Base-by-base conservation (phyloP, 2,888 invertebrate species). In the Brachyptera putata region DNA sequence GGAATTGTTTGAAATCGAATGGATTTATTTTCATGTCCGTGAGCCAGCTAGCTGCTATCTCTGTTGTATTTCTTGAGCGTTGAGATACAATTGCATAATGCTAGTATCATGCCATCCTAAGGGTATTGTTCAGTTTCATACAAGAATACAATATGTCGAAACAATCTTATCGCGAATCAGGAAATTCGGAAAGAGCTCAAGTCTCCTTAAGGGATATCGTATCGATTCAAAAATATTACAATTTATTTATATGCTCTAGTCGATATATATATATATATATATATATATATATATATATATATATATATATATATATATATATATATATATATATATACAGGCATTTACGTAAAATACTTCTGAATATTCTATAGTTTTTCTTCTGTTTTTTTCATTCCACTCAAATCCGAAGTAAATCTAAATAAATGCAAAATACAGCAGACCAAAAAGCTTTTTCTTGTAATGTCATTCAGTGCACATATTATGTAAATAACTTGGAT, bases 1-100 rank as follows among this genome's bases (percentile, higher is more conserved):
- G 53, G 53, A 59, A 59, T 59, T 59, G 59, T 59, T 59, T 55
- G 37, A 55, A 59, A 43, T 48, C 59, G 59, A 53, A 59, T 59
- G 41, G 53, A 59, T 59, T 53, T 59, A 55, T 58, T 50, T 49
- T 36, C 37, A 49, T 48, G 30, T 49, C 37, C 37, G 41, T 41
- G 16, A 41, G 41, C 49, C n/a, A 16, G 26, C n/a, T 26, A 25
- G 26, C 49, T 26, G 49, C 14, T 46, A 48, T 36, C 53, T n/a
- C 22, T 53, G 34, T 21, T 53, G 36, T 53, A 21, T 13, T 5
- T 14, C 30, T 53, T 43, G 43, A 11, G 43, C 11, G 43, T n/a
- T n/a, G n/a, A n/a, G n/a, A n/a, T n/a, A n/a, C n/a, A n/a, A n/a
- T n/a, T n/a, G n/a, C n/a, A n/a, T n/a, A n/a, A n/a, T n/a, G n/a